Percentiles rank a stretch among this genome's conserved stretches.
phyloP scores from a whole-genome alignment of 1,140 invertebrate species.

The Chironomus striatipennis region DNA sequence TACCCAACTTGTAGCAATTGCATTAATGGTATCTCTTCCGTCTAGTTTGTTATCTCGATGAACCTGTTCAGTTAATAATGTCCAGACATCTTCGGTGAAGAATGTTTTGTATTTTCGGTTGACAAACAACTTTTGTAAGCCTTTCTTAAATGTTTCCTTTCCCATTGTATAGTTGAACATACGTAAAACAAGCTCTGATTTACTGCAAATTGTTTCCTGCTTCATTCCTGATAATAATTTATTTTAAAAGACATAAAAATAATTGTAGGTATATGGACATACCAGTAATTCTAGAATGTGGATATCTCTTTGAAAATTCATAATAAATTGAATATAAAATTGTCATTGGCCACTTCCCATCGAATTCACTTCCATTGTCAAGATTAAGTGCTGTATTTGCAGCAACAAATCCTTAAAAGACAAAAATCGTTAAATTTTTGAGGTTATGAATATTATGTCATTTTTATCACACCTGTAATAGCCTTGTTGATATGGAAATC shows the following conservation, averaged over 20 bases:
- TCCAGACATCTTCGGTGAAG: conserved; percentile 72
- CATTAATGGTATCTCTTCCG: conserved; percentile 49
- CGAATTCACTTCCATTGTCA: conserved; percentile 53
- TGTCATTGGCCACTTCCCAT: conserved; percentile 67
- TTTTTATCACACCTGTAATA: conserved; percentile 44
- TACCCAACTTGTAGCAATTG: conserved; percentile 72
- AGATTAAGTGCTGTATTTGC: conserved; percentile 57
- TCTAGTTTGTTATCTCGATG: conserved; percentile 48
- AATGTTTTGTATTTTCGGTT: conserved; percentile 64
- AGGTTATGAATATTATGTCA: background rate
- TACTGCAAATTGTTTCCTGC: conserved; percentile 56
- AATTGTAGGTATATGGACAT: no score
- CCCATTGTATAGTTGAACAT: conserved; percentile 88
- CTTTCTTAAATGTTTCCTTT: conserved; percentile 63
- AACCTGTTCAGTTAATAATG: conserved; percentile 59
- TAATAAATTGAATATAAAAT: conserved; percentile 64
- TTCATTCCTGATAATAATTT: conserved; percentile 44
- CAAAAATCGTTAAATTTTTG: background rate
- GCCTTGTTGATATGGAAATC: conserved; percentile 63
- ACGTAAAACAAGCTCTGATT: conserved; percentile 80
- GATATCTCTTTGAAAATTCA: conserved; percentile 62
- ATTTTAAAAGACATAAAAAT: no score
- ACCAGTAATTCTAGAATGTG: conserved; percentile 56
- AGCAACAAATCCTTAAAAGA: conserved; percentile 47
- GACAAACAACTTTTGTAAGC: conserved; percentile 59